These are phyloP conservation scores for Opisthograptis luteolata DNA, from an alignment of 2,888 invertebrate species.

Conservation along the genomic window DNA sequence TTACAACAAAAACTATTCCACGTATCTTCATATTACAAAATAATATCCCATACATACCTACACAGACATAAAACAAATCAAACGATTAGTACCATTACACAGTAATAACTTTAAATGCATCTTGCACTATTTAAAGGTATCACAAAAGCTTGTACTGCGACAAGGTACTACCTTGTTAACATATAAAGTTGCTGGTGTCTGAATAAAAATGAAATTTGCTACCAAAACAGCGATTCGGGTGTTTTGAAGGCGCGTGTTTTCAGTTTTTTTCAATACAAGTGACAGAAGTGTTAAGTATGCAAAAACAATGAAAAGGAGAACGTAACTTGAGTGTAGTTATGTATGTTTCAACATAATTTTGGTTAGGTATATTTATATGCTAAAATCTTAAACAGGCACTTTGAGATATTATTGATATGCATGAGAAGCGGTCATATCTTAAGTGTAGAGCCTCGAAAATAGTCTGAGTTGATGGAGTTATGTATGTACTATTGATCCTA, in stretches of 20 bases:
- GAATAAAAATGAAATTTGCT: constrained; percentile 9
- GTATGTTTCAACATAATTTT: background rate
- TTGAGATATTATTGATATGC: too few species aligned
- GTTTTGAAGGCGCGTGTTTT: constrained; percentile 6
- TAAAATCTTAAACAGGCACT: background rate
- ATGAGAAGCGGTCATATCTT: too few species aligned
- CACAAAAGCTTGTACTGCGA: background rate
- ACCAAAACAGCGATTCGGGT: constrained; percentile 5
- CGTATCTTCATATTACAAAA: constrained; percentile 12
- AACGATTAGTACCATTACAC: background rate
- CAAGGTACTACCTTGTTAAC: background rate
- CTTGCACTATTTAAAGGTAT: background rate
- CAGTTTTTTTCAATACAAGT: constrained; percentile 3
- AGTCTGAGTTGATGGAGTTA: too few species aligned
- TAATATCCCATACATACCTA: constrained; percentile 1
- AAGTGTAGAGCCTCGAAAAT: too few species aligned
- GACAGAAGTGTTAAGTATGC: constrained; percentile 15
- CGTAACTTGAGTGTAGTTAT: constrained; percentile 4
- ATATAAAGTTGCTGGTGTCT: background rate
- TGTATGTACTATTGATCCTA: too few species aligned
- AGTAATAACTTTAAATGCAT: background rate
- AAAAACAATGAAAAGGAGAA: background rate
- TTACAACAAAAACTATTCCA: constrained; percentile 11
- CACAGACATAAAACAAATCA: background rate
- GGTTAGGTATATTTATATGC: background rate